A percentile compares a stretch with the other conserved stretches of the same genome.
These are phyloP conservation scores for Coelogynopora nodosa DNA, from an alignment of 2,888 invertebrate species.

Conservation along the genomic window DNA sequence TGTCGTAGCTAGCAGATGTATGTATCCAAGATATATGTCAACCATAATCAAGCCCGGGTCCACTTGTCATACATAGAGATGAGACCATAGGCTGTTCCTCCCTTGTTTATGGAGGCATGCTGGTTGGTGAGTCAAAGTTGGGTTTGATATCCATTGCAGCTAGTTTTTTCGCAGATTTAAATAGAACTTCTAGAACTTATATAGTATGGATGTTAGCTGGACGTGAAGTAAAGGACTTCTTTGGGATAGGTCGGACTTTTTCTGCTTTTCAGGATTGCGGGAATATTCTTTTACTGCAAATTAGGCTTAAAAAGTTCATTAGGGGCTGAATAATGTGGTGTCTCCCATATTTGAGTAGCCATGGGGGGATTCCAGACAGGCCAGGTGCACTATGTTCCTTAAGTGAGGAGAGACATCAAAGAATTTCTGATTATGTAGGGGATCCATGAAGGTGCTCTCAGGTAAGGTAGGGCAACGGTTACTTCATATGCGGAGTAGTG, in stretches of 20 bases:
- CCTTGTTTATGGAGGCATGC: too few species aligned
- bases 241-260: neutral
- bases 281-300: neutral
- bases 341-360: neutral
- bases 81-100: too few species aligned
- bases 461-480: neutral
- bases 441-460: neutral
- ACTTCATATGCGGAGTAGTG: neutral
- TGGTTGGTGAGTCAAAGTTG: too few species aligned
- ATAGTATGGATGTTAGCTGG: too few species aligned
- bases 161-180: too few species aligned
- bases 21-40: too few species aligned
- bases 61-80: too few species aligned
- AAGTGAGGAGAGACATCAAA: neutral
- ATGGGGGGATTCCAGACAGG: neutral
- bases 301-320: neutral
- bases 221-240: neutral
- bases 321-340: neutral
- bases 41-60: too few species aligned
- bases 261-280: neutral
- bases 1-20: too few species aligned
- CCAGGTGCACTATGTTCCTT: neutral
- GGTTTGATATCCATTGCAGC: too few species aligned
- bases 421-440: neutral
- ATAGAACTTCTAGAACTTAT: too few species aligned